Conservation (phyloP, 2,113 vertebrate genomes). For the Gymnobelideus leadbeateri region DNA sequence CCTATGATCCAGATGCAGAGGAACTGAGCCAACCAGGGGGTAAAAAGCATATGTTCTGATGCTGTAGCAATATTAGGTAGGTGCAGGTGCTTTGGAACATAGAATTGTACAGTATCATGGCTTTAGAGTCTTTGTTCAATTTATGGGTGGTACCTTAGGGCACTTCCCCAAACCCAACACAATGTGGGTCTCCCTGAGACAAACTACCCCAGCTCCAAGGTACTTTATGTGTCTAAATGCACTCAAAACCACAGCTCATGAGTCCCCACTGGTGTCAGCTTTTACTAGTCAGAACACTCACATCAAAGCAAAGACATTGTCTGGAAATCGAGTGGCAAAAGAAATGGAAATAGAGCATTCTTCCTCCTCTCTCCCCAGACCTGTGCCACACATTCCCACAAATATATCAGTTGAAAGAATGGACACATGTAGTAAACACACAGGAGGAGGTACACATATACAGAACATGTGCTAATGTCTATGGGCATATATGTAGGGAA, state of each 20-base stretch:
- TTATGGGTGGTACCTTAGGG: neutral
- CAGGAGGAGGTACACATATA: neutral
- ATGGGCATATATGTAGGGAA: neutral
- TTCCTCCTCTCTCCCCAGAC: neutral
- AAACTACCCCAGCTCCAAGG: neutral
- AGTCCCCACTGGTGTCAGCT: neutral
- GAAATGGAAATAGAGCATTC: neutral
- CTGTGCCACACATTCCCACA: neutral
- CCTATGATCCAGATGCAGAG: neutral
- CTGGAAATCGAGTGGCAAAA: neutral
- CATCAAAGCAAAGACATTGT: neutral
- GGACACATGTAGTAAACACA: neutral
- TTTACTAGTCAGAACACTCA: neutral
- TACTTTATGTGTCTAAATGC: neutral
- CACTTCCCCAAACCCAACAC: no score
- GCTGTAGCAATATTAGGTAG: neutral
- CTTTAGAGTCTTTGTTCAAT: neutral
- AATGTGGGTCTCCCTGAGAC: neutral
- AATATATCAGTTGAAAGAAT: neutral
- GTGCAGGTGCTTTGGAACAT: neutral
- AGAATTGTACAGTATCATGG: neutral
- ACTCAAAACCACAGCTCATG: neutral
- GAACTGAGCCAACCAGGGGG: neutral
- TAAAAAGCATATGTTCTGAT: neutral
- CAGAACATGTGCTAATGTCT: neutral